phyloP scores from a whole-genome alignment of 1,140 invertebrate species.

The Zaprionus nigranus region DNA sequence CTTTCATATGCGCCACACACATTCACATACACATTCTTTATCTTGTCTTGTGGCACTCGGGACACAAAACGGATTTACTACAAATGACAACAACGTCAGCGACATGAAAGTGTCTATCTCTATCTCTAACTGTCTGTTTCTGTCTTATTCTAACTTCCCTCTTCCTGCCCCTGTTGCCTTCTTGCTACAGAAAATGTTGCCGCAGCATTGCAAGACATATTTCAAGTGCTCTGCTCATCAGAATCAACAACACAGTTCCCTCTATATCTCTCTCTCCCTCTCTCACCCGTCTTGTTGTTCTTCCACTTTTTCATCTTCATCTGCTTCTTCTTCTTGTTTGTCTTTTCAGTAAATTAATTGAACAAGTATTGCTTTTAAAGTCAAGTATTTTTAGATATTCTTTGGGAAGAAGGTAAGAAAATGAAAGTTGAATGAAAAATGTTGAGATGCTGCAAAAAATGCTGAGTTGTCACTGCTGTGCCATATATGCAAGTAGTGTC shows the following conservation, averaged over 20 bases:
- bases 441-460: neutral
- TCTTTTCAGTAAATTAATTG: constrained; percentile 63
- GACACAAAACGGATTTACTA: constrained; percentile 42
- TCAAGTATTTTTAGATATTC: constrained; percentile 8
- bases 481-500: neutral
- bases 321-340: constrained; percentile 23
- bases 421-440: neutral
- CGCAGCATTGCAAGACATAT: constrained; percentile 42
- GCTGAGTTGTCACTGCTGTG: neutral
- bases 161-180: neutral
- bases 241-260: constrained; percentile 14
- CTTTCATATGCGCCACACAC: neutral
- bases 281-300: constrained; percentile 33
- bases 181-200: constrained; percentile 45
- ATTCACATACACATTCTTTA: neutral
- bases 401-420: neutral
- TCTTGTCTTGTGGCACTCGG: constrained; percentile 27
- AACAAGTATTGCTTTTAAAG: constrained; percentile 61
- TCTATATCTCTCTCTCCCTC: constrained; percentile 17
- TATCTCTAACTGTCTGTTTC: neutral
- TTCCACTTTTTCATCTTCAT: constrained; percentile 27
- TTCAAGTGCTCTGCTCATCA: constrained; percentile 40
- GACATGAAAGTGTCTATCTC: constrained; percentile 42
- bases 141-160: neutral
- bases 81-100: constrained; percentile 48